Base-by-base conservation (phyloP, 2,797 vertebrate genomes). In the Furcifer pardalis region DNA sequence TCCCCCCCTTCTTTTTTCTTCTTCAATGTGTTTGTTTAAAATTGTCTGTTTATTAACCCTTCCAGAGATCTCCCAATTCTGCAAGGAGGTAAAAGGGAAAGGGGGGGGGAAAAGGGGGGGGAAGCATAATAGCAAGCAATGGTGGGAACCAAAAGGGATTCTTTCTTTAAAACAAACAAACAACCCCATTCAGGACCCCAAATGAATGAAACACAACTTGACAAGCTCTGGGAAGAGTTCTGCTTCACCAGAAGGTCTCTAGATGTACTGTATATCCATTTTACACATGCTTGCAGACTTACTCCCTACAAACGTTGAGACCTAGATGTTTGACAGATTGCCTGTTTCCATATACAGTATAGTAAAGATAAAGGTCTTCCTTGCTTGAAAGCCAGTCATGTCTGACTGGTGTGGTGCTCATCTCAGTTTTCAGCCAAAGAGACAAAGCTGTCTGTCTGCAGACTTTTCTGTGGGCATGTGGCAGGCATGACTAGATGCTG, bases 41-140 rank as follows among this genome's bases (percentile, higher is more conserved):
- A 59, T 76, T 62, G 12, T 87, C 82, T 91, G 49, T 85, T 90
- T 90, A 79, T 90, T 90, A 92, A 87, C 82, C 56, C 85, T 89
- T 89, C 66, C 66, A 78, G 75, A 79, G 79, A 37, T 32, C 62
- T 25, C 74, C 62, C 15, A 10, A 25, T 74, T 71, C 25, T 49
- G 69, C 44, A 76, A 76, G 73, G 65, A 56, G 1, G 84, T 7
- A 27, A 27, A n/a, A 3, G 15, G n/a, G n/a, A 21, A 37, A 44
- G n/a, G 63, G 25, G 21, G 30, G 56, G 1, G 13, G 19, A 62
- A 42, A n/a, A 27, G 63, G 56, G 56, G 44, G n/a, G 40, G 25
- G 63, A 42, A 42, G 65, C 7, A 7, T 7, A 7, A 32, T 25
- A 10, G 13, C 8, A 0, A 49, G n/a, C 23, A 2, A 23, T 30